Evolutionary conservation across 2,797 vertebrate species (phyloP).

Genomic region (Triplophysa yarkandensis): DNA sequence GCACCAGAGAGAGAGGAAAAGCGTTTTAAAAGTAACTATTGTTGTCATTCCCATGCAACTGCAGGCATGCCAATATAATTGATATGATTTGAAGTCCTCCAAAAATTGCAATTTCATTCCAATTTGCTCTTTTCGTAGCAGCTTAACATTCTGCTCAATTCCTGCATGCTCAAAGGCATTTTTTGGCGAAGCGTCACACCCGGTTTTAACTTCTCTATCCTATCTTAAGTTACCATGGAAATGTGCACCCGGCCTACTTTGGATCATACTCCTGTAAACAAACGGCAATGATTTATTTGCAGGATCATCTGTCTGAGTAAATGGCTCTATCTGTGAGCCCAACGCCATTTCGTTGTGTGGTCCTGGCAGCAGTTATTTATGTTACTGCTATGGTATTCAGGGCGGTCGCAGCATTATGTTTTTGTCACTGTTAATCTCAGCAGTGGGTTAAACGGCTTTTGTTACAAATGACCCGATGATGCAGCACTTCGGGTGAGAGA

Average conservation of each 20-base stretch:
- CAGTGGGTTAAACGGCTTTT: conserved; percentile 31
- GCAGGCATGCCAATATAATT: neutral
- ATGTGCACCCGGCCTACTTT: conserved; percentile 16
- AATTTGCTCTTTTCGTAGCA: conserved; percentile 1
- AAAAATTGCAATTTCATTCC: conserved; percentile 25
- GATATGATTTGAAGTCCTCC: conserved; percentile 19
- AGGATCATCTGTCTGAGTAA: conserved; percentile 50
- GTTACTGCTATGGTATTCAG: conserved; percentile 14
- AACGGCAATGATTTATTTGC: conserved; percentile 39
- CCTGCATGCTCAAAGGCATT: neutral
- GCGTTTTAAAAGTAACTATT: neutral
- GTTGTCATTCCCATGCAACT: neutral
- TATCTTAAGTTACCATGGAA: conserved; percentile 14
- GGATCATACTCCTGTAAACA: conserved; percentile 44
- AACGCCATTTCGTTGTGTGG: conserved; percentile 41
- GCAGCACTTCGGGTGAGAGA: conserved; percentile 19
- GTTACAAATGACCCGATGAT: conserved; percentile 37
- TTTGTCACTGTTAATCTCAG: conserved; percentile 46
- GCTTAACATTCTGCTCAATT: conserved; percentile 24
- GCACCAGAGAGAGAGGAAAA: neutral
- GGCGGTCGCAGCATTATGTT: conserved; percentile 38
- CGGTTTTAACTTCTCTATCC: conserved; percentile 17
- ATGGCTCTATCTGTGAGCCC: conserved; percentile 46
- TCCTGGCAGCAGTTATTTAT: conserved; percentile 55
- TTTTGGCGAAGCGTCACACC: conserved; percentile 9